Conservation (phyloP, 2,888 invertebrate genomes). For the Dynastes grantii region DNA sequence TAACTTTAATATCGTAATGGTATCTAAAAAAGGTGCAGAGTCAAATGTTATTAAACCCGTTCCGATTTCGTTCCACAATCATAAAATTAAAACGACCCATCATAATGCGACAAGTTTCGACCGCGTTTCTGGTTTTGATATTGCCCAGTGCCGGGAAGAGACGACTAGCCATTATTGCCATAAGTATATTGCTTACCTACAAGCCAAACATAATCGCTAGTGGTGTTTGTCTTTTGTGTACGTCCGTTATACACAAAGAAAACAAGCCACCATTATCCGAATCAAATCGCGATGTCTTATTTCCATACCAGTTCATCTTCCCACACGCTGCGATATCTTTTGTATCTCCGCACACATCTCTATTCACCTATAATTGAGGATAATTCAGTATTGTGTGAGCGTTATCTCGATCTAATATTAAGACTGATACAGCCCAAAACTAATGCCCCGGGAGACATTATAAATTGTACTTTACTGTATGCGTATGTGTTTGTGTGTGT, state of each 20-base stretch:
- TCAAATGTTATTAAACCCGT: conserved; percentile 38
- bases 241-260: conserved; percentile 46
- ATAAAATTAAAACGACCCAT: conserved; percentile 34
- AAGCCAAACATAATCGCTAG: conserved; percentile 40
- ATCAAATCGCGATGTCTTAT: conserved; percentile 58
- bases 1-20: conserved; percentile 18
- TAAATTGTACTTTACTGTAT: neutral
- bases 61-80: conserved; percentile 31
- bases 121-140: conserved; percentile 38
- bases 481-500: neutral
- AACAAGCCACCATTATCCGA: conserved; percentile 52
- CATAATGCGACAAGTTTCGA: conserved; percentile 39
- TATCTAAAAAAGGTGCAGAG: conserved; percentile 9
- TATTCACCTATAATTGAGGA: conserved; percentile 66
- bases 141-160: conserved; percentile 9
- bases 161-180: conserved; percentile 27
- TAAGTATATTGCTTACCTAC: conserved; percentile 37
- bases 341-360: conserved; percentile 62
- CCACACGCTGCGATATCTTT: conserved; percentile 62
- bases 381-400: conserved; percentile 63
- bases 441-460: conserved; percentile 35
- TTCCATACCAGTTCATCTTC: conserved; percentile 60
- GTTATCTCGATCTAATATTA: conserved; percentile 53
- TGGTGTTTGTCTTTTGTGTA: conserved; percentile 48
- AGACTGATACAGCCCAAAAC: conserved; percentile 47